Evolutionary conservation across 35 echinoderm and acorn worm genomes (phyloP).

Genomic region (Lytechinus variegatus): DNA sequence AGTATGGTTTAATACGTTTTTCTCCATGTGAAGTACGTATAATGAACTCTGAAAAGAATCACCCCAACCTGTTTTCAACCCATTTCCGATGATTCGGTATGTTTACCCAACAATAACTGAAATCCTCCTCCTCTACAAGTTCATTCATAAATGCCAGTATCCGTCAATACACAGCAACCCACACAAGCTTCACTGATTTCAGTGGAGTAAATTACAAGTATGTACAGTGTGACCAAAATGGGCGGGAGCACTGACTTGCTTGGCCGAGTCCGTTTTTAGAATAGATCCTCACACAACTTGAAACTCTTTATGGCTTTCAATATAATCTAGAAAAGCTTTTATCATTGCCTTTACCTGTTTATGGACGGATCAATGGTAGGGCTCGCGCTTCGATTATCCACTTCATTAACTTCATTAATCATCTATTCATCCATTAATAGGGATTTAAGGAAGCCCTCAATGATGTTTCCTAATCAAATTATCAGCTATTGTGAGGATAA

Average conservation of each 20-base stretch:
- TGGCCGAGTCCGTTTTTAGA: not conserved
- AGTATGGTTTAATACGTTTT: not conserved
- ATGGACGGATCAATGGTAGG: not conserved
- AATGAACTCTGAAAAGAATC: not conserved
- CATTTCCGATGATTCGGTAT: not conserved
- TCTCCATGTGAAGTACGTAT: not conserved
- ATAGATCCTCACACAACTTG: not conserved
- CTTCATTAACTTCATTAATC: conserved; percentile 39
- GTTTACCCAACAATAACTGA: not conserved
- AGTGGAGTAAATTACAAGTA: not conserved
- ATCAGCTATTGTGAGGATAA: not conserved
- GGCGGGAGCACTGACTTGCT: not conserved
- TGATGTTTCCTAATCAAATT: conserved; percentile 4
- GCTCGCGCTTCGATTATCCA: not conserved
- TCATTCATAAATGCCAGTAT: conserved; percentile 11
- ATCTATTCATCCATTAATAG: conserved; percentile 4
- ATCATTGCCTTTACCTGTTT: not conserved
- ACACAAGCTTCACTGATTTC: not conserved
- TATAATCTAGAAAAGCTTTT: not conserved
- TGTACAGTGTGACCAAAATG: not conserved
- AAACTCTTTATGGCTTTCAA: not conserved
- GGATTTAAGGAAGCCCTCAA: not conserved
- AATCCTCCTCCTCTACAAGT: not conserved
- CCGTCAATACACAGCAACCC: not conserved
- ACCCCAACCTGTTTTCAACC: not conserved